Conservation (phyloP, 2,113 vertebrate genomes). For the Suricata suricatta region DNA sequence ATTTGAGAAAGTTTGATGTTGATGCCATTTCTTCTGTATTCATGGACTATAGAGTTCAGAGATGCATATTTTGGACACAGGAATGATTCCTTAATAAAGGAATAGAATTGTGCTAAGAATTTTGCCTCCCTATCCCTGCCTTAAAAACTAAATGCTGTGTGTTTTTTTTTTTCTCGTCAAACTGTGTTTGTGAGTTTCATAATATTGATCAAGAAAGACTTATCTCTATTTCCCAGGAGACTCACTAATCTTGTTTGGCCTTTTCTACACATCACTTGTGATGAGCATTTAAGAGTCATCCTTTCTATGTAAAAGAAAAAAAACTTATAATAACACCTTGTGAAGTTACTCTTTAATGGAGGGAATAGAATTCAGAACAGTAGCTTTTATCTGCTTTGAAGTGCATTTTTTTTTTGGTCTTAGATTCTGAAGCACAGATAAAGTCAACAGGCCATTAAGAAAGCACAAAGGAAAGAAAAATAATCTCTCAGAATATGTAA, state of each 20-base stretch:
- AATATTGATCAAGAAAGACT: neutral
- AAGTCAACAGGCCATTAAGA: neutral
- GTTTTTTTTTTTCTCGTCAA: neutral
- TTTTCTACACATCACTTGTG: neutral
- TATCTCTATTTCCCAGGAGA: neutral
- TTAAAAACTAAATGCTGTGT: neutral
- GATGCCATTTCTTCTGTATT: neutral
- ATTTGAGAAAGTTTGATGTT: neutral
- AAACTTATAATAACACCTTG: neutral
- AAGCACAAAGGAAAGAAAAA: neutral
- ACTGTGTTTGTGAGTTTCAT: neutral
- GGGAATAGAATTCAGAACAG: neutral
- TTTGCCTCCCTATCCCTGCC: neutral
- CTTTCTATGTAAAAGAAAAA: neutral
- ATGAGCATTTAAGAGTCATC: neutral
- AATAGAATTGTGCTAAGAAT: neutral
- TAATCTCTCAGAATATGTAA: neutral
- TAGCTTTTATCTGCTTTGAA: neutral
- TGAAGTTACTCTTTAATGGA: neutral
- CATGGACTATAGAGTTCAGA: neutral
- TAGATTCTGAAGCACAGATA: neutral
- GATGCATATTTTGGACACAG: fast-evolving
- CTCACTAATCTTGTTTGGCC: neutral
- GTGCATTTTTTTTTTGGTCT: neutral
- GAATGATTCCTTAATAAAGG: neutral